Evolutionary conservation across 2,888 invertebrate species (phyloP), one percentile per base, ranked within the genome.

Genomic region (Pemphredon lugubris): DNA sequence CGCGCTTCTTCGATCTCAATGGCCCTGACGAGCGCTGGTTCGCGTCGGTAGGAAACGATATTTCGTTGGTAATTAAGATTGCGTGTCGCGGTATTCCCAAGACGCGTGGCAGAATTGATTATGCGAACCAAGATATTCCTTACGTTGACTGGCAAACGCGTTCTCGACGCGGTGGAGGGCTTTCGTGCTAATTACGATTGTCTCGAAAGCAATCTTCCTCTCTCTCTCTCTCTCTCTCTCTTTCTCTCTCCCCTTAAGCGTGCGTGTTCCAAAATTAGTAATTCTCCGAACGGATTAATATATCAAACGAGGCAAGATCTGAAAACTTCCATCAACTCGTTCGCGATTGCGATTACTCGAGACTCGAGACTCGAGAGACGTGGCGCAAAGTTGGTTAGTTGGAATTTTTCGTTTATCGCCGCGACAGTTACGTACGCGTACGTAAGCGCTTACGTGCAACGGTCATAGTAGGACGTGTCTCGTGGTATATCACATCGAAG

Each of bases 361-460:
- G 26, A 26, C 26, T 3, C 26, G 26, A 26, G 26, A 26, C 26
- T 5, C 4, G 26, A 7, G 3, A 26, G 26, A 5, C 26, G 26
- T 7, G 26, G 7, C 26, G 7, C n/a, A n/a, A n/a, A n/a, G n/a
- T n/a, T n/a, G 26, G 26, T 26, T 26, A 3, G 26, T 26, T 26
- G 26, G 7, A 7, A 26, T 26, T 26, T 26, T 42, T 48, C 44
- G 39, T 50, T 67, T 50, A 51, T 50, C 37, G 54, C 7, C 7
- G 14, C 9, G 9, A 5, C 13, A 1, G n/a, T n/a, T n/a, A n/a
- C n/a, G n/a, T n/a, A n/a, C n/a, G n/a, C n/a, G n/a, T n/a, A 11
- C 6, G 39, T 21, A 21, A 21, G 3, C 4, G 20, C n/a, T 20
- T 11, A n/a, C 32, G 37, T 51, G 55, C 21, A 40, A 23, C 23